Evolutionary conservation across 2,797 vertebrate species (phyloP).

Genomic region (Gymnocypris eckloni): DNA sequence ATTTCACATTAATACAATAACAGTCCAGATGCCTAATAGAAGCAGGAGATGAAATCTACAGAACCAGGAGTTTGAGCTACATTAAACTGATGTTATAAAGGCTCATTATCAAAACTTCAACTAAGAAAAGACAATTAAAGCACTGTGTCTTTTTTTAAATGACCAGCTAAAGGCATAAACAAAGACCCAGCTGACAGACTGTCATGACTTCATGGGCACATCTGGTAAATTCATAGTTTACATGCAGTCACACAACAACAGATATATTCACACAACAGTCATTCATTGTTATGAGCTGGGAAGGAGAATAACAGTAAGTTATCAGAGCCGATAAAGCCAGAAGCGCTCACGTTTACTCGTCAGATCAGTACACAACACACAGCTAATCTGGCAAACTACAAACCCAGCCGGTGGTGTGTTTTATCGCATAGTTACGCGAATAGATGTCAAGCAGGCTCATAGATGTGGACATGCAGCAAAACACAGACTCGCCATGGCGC

Average conservation of each 20-base stretch:
- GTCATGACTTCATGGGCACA: background rate
- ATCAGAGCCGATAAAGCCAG: background rate
- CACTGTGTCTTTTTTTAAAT: background rate
- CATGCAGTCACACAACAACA: background rate
- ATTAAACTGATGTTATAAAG: background rate
- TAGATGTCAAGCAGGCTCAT: background rate
- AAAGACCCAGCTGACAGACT: background rate
- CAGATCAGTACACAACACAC: background rate
- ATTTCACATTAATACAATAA: background rate
- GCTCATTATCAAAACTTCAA: background rate
- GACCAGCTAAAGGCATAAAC: background rate
- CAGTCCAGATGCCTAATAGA: background rate
- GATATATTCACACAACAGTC: background rate
- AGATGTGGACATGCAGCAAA: conserved; percentile 7
- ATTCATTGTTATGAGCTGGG: background rate
- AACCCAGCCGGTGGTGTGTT: background rate
- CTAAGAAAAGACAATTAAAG: background rate
- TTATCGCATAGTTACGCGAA: too few species aligned
- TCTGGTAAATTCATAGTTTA: background rate
- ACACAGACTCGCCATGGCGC: conserved; percentile 36
- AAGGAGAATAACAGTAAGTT: conserved; percentile 10
- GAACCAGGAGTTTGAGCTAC: too few species aligned
- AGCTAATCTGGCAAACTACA: background rate
- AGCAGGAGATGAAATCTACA: background rate
- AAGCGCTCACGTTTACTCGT: background rate